Evolutionary conservation across 2,888 invertebrate genomes (phyloP), one percentile per base, ranked within the genome.

Genomic region (Agrotis exclamationis): DNA sequence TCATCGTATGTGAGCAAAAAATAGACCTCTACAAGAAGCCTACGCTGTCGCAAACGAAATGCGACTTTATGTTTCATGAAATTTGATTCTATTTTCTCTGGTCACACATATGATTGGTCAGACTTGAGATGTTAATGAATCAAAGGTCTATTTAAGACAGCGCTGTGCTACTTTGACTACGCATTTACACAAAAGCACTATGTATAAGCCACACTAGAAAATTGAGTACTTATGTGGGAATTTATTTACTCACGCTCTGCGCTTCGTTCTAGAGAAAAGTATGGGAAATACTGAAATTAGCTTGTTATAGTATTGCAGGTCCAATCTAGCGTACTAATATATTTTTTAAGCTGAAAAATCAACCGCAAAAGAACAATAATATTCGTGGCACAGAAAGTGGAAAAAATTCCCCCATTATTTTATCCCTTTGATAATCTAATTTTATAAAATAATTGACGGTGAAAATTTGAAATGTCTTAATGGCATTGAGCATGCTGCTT

Each of bases 171-270:
- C 75, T 78, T 85, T 77, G 76, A 83, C 71, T 75, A 83, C 64
- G 85, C 85, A 85, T 86, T 83, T 80, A 85, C 85, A 86, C 85
- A 86, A 86, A 86, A 86, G 87, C 85, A 86, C 87, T 86, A 80
- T 75, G 74, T 79, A 78, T 78, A 80, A 82, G 79, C 80, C 64
- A 73, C 86, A 85, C 76, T 80, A 79, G 62, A 54, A 74, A 80
- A 74, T 79, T 70, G 73, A 77, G 82, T 80, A 84, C 70, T 78
- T 79, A 70, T 82, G 86, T 76, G 68, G 80, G 87, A 74, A 76
- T 84, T 86, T 74, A 73, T 79, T 79, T 71, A 28, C 28, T 72
- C 72, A 72, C 72, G 69, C 78, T 76, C 77, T 74, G 66, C 47
- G 78, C 74, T 78, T 63, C 45, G 60, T 72, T 56, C 5, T 70